A percentile compares a stretch with the other conserved stretches of the same genome.
Conservation (phyloP, 2,888 invertebrate genomes). For the Phengaris arion region DNA sequence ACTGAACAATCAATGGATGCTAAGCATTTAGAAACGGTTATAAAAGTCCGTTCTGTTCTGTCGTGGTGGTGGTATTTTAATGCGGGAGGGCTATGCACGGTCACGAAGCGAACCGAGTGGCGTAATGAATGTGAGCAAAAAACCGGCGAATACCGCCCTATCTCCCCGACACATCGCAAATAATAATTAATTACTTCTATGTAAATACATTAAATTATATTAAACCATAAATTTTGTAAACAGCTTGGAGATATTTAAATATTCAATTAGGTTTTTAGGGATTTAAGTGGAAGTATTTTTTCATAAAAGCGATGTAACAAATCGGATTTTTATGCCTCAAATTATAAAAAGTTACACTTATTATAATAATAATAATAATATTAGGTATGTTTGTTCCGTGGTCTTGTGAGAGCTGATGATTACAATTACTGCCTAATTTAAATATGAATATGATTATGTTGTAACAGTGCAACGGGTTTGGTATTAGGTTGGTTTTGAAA, state of each 20-base stretch:
- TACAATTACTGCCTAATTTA: no score
- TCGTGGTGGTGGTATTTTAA: neutral
- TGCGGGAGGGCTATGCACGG: neutral
- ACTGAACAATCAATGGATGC: neutral
- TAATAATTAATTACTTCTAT: constrained; percentile 17
- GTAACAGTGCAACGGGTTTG: no score
- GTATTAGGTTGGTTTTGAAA: no score
- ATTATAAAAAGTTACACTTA: no score
- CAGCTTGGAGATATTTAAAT: neutral
- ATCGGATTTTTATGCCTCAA: no score
- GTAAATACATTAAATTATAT: constrained; percentile 13
- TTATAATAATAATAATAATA: no score
- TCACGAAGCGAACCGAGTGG: neutral
- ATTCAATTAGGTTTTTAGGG: neutral
- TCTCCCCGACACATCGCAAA: constrained; percentile 8
- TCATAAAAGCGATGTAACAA: neutral
- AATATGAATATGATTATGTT: no score
- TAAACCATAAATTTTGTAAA: constrained; percentile 10
- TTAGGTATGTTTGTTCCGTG: no score
- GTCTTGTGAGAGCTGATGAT: no score
- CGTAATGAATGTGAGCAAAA: constrained; percentile 2
- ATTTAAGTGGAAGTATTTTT: neutral
- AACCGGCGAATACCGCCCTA: neutral
- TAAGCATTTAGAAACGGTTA: neutral
- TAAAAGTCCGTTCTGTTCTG: neutral